Conservation (phyloP, 2,888 invertebrate species). For the Heteromyza rotundicornis region DNA sequence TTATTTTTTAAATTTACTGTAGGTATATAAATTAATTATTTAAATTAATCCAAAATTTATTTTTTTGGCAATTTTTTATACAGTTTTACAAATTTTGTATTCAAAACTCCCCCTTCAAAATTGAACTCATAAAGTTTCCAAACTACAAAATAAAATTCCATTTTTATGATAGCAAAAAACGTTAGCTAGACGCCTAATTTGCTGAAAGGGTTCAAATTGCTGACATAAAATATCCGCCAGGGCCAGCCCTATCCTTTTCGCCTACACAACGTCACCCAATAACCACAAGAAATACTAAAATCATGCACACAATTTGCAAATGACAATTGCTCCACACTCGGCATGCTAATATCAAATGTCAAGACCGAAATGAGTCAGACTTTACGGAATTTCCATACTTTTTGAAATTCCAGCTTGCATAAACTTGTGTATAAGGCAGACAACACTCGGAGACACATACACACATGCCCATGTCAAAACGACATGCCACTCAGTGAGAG, state of each 20-base stretch:
- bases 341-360: background rate
- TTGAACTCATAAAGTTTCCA: no score
- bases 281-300: background rate
- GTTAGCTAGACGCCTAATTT: background rate
- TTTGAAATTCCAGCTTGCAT: background rate
- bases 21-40: no score
- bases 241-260: background rate
- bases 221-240: background rate
- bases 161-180: no score
- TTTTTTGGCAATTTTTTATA: no score
- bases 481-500: background rate
- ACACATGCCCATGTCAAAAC: constrained; percentile 4
- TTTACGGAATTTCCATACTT: background rate
- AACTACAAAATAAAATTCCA: no score
- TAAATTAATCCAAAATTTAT: no score
- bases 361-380: background rate
- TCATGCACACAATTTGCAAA: constrained; percentile 7
- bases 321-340: background rate
- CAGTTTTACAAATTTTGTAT: no score
- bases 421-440: no score
- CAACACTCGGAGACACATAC: background rate
- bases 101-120: no score
- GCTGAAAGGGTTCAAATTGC: background rate
- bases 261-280: background rate
- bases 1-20: no score